Evolutionary conservation across 64 coral and sea anemone genomes (phyloP), one percentile per base, ranked within the genome.

Genomic region (Stichodactyla mertensii): DNA sequence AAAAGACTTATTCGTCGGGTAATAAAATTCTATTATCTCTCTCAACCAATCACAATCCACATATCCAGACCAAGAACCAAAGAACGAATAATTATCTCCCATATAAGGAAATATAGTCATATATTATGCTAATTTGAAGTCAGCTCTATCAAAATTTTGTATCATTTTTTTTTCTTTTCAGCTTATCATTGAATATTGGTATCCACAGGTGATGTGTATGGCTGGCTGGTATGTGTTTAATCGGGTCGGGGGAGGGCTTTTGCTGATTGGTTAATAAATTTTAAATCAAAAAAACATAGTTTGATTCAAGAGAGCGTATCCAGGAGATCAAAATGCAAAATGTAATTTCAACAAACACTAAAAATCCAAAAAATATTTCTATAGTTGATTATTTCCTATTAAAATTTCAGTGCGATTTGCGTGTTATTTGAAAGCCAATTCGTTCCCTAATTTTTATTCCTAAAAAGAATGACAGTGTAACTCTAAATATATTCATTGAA

Each of bases 191-290:
- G 82, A 81, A n/a, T 85, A n/a, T 85, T 85, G 23, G 55, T 85
- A 53, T 57, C 88, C 94, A 87, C 94, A 96, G 94, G 94, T 96
- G 94, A 96, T 96, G 89, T 86, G 80, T 86, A 52, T 86, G 87
- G 74, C 61, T 85, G 80, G 54, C 94, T 96, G 94, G 94, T 96
- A 96, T 96, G 91, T 59, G 60, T 71, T 28, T 80, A 83, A 91
- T 87, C 67, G 54, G 82, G 78, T 82, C 85, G 90, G 82, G 57
- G 84, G 84, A 79, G 69, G 55, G 51, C 79, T 59, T 45, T 62
- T 69, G 93, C 74, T 88, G 71, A 96, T 96, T 96, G 94, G 94
- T 84, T 52, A 64, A 84, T 15, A 55, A 60, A 61, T 28, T 51
- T 53, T 54, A 11, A 54, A 52, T 55, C 6, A 5, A 18, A 92